A percentile compares a stretch with the other conserved stretches of the same genome.
Evolutionary conservation across 2,113 vertebrate genomes (phyloP).

Genomic region (Cathartes aura): DNA sequence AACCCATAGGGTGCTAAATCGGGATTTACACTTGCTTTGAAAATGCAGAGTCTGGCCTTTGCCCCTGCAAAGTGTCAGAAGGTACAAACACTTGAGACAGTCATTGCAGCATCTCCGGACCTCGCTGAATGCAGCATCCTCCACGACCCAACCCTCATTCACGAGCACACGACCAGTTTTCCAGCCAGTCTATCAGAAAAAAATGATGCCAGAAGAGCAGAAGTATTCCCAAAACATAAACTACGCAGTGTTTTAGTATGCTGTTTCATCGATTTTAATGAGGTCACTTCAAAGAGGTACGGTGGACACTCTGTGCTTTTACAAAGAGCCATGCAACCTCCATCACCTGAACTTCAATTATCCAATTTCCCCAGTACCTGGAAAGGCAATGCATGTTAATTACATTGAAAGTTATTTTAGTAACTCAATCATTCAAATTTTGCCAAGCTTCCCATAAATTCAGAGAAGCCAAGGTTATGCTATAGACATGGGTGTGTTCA

Average conservation of each 20-base stretch:
- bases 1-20: slow-evolving; percentile 41
- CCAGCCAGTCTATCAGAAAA: neutral
- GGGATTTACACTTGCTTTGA: slow-evolving; percentile 46
- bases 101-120: neutral
- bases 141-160: neutral
- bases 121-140: neutral
- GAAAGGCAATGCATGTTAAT: neutral
- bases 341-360: slow-evolving; percentile 7
- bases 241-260: neutral
- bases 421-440: slow-evolving; percentile 32
- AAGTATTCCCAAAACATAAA: neutral
- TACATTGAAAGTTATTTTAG: slow-evolving; percentile 24
- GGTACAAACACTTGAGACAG: neutral
- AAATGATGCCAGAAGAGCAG: neutral
- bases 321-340: neutral
- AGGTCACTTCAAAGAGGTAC: neutral
- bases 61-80: neutral
- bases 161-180: fast-evolving
- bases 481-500: slow-evolving; percentile 34
- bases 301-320: neutral
- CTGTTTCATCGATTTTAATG: neutral
- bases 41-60: neutral
- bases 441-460: neutral
- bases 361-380: slow-evolving; percentile 19
- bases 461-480: neutral